Evolutionary conservation across 2,797 vertebrate species (phyloP).

Genomic region (Rhyacichthys aspro): DNA sequence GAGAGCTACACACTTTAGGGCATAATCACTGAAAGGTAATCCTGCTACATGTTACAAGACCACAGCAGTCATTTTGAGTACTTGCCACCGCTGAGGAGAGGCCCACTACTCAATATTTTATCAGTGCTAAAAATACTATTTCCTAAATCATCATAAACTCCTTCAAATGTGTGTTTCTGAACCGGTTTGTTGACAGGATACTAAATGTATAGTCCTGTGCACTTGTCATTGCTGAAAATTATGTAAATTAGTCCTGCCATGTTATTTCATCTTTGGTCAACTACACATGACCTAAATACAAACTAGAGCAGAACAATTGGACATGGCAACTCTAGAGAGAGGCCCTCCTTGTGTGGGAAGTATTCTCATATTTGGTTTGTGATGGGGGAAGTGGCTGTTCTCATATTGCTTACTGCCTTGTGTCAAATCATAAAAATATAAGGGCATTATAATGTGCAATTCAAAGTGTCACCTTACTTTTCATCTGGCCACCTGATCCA

Average conservation of each 20-base stretch:
- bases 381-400: slow-evolving; percentile 75
- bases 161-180: background rate
- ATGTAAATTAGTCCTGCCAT: slow-evolving; percentile 25
- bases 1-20: slow-evolving; percentile 19
- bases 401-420: slow-evolving; percentile 77
- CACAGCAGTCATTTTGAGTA: too few relatives aligned
- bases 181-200: background rate
- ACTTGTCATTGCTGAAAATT: background rate
- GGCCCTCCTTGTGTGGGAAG: slow-evolving; percentile 74
- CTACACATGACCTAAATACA: slow-evolving; percentile 72
- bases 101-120: background rate
- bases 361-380: slow-evolving; percentile 76
- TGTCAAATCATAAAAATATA: slow-evolving; percentile 46
- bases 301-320: slow-evolving; percentile 77
- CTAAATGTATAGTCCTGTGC: background rate
- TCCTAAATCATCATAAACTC: background rate
- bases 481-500: too few relatives aligned
- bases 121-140: background rate
- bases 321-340: slow-evolving; percentile 46
- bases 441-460: too few relatives aligned
- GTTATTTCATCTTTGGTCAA: slow-evolving; percentile 50
- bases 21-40: slow-evolving; percentile 14
- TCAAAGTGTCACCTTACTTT: too few relatives aligned
- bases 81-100: background rate
- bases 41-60: slow-evolving; percentile 4